Percentiles rank a stretch among this genome's conserved stretches.
These are phyloP conservation scores for Palaemon carinicauda DNA, from an alignment of 1,140 invertebrate species.

Conservation along the genomic window DNA sequence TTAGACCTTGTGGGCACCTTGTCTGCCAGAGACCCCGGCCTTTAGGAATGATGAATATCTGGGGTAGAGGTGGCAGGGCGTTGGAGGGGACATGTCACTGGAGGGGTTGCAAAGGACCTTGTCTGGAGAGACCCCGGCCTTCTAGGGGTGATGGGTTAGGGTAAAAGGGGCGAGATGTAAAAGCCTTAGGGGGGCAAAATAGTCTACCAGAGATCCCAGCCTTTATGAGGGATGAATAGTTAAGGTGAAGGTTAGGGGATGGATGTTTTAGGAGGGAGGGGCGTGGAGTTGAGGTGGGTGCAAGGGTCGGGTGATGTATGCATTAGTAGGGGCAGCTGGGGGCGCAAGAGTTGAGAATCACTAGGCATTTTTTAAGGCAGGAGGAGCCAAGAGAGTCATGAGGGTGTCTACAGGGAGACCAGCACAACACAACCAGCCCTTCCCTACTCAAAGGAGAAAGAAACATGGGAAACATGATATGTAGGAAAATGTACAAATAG, in stretches of 20 bases:
- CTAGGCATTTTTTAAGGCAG: background rate
- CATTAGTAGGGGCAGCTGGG: too few species aligned
- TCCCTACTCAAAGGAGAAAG: slow-evolving; percentile 50
- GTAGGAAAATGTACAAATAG: slow-evolving; percentile 43
- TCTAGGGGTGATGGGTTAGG: background rate
- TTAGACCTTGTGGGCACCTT: too few species aligned
- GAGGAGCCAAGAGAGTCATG: background rate
- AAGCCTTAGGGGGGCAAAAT: too few species aligned
- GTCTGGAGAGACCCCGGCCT: background rate
- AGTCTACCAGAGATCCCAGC: too few species aligned
- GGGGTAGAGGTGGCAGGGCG: background rate
- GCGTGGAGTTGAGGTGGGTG: too few species aligned
- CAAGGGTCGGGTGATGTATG: background rate
- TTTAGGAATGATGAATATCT: too few species aligned
- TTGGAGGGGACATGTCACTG: background rate
- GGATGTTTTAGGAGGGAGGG: too few species aligned
- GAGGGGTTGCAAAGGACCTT: too few species aligned
- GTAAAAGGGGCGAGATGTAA: background rate
- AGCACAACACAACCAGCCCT: slow-evolving; percentile 26
- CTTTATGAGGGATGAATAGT: too few species aligned
- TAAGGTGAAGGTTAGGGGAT: too few species aligned
- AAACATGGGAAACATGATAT: slow-evolving; percentile 32
- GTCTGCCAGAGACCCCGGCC: too few species aligned
- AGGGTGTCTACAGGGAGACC: background rate
- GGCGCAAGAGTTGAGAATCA: background rate